phyloP scores from a whole-genome alignment of 2,888 invertebrate genomes.

The Drosophila birchii region DNA sequence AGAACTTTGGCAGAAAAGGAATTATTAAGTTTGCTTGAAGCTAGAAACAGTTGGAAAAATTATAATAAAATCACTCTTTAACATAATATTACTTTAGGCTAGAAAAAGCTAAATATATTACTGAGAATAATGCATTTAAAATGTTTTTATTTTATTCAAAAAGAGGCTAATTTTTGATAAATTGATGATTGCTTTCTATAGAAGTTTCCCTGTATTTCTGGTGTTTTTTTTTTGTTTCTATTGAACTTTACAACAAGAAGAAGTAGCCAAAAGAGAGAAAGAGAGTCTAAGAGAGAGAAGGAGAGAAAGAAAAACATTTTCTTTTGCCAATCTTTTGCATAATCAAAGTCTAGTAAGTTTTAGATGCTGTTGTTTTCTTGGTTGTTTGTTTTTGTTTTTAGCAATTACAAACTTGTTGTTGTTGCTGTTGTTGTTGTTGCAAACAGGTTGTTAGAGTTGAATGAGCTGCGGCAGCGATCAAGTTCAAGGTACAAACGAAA shows the following conservation, averaged over 20 bases:
- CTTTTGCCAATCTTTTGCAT: constrained; percentile 71
- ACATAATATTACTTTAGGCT: neutral
- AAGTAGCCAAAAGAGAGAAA: constrained; percentile 1
- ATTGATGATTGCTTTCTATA: neutral
- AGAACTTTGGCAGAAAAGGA: neutral
- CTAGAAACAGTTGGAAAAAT: neutral
- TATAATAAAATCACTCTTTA: neutral
- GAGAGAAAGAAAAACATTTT: constrained; percentile 54
- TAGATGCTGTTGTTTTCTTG: constrained; percentile 7
- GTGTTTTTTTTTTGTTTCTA: neutral
- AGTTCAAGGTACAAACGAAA: constrained; percentile 71
- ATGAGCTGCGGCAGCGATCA: constrained; percentile 63
- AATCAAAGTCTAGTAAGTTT: constrained; percentile 49
- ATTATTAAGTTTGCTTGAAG: neutral
- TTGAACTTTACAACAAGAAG: constrained; percentile 4
- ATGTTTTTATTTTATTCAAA: neutral
- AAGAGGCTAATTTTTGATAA: neutral
- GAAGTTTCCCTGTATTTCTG: neutral
- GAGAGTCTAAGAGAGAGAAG: neutral
- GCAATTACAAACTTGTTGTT: constrained; percentile 73
- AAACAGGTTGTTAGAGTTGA: constrained; percentile 73
- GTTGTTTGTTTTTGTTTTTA: constrained; percentile 13
- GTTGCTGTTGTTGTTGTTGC: constrained; percentile 59
- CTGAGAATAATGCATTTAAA: no score
- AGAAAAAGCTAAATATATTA: neutral